Base-by-base conservation (phyloP, 2,888 invertebrate genomes). In the Siphonodentalium dalli region DNA sequence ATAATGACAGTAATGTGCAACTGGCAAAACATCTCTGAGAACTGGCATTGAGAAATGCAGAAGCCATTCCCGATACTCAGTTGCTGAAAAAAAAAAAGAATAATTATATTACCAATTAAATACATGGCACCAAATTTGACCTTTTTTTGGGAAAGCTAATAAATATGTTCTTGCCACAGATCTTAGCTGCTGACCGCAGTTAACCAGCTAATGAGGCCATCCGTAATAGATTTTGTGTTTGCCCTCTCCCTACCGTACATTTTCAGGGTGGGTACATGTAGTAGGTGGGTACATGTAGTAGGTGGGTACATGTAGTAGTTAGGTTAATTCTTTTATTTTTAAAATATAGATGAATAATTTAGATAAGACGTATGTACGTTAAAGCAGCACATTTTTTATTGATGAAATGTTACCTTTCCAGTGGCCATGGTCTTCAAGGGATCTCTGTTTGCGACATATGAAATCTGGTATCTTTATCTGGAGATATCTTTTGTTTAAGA, bases 61-160 rank as follows among this genome's bases (percentile, higher is more conserved):
- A 28, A 50, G 37, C 54, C 54, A 54, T 26, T 54, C 49, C 39
- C 49, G 26, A 37, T 43, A 48, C 44, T 48, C 54, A 13, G 48
- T 26, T 18, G 54, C 54, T 54, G 54, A 38, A 54, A 49, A 38
- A 27, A 23, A 34, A 44, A 44, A n/a, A 29, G 29, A 34, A 8
- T 38, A 37, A 6, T 33, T n/a, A 37, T n/a, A 28, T n/a, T n/a
- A n/a, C n/a, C n/a, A n/a, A n/a, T n/a, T n/a, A n/a, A n/a, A n/a
- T n/a, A n/a, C n/a, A n/a, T n/a, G n/a, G n/a, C n/a, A n/a, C n/a
- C n/a, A n/a, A n/a, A n/a, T n/a, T n/a, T n/a, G n/a, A n/a, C n/a
- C n/a, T n/a, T n/a, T n/a, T n/a, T n/a, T n/a, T n/a, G n/a, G n/a
- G n/a, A n/a, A n/a, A n/a, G n/a, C n/a, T n/a, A n/a, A n/a, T n/a